phyloP scores from a whole-genome alignment of 1,140 invertebrate species.

The Brachystomella parvula region DNA sequence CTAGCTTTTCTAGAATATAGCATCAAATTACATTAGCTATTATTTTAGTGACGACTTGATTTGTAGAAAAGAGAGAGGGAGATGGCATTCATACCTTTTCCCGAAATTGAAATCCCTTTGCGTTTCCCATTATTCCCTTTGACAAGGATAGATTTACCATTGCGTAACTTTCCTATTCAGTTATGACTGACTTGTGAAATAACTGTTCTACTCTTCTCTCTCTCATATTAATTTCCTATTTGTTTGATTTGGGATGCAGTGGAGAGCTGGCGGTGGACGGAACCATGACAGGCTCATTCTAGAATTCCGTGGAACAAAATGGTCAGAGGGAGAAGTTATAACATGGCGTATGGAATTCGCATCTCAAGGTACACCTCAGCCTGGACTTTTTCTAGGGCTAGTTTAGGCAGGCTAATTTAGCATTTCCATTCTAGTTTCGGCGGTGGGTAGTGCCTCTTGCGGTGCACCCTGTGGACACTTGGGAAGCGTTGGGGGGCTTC shows the following conservation, averaged over 20 bases:
- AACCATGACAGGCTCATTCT: slow-evolving; percentile 56
- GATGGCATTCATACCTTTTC: too few species aligned
- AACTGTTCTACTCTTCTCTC: too few species aligned
- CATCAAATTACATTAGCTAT: too few species aligned
- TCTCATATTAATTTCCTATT: too few species aligned
- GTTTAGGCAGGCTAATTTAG: slow-evolving; percentile 31
- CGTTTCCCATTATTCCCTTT: too few species aligned
- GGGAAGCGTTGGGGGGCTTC: slow-evolving; percentile 44
- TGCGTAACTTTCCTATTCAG: too few species aligned
- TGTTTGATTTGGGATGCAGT: slow-evolving; percentile 43
- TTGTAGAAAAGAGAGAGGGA: too few species aligned
- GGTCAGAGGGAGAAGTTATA: slow-evolving; percentile 40
- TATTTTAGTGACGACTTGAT: too few species aligned
- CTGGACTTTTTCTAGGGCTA: slow-evolving; percentile 48
- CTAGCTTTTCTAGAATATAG: too few species aligned
- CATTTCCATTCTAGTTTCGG: slow-evolving; percentile 42
- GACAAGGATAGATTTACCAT: too few species aligned
- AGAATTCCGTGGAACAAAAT: slow-evolving; percentile 58
- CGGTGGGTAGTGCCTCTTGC: slow-evolving; percentile 28
- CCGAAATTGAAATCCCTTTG: too few species aligned
- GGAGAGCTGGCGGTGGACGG: slow-evolving; percentile 56
- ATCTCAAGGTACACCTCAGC: slow-evolving; percentile 38
- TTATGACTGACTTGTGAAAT: too few species aligned
- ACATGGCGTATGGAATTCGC: slow-evolving; percentile 8
- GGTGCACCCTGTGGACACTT: slow-evolving; percentile 38